Evolutionary conservation across 2,797 vertebrate species (phyloP).

Genomic region (Ctenosaura bakeri): DNA sequence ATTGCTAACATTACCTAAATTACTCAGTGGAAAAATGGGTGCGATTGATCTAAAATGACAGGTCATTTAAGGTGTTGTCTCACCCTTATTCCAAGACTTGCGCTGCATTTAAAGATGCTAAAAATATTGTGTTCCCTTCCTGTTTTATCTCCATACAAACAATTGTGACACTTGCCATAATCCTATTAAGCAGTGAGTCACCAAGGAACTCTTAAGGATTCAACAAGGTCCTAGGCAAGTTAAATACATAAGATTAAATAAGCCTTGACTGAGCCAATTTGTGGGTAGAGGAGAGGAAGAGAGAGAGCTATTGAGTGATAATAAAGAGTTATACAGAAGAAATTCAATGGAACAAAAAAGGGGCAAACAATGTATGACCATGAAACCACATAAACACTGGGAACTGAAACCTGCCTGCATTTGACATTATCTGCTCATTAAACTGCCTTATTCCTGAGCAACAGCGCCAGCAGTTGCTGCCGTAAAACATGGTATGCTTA

Average conservation of each 20-base stretch:
- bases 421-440: background rate
- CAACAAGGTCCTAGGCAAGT: background rate
- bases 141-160: background rate
- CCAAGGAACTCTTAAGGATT: background rate
- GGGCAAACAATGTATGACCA: background rate
- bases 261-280: background rate
- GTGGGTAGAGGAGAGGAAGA: background rate
- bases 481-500: background rate
- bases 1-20: background rate
- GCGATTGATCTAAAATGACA: accelerated
- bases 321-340: background rate
- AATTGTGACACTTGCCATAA: background rate
- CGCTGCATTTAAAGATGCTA: background rate
- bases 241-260: background rate
- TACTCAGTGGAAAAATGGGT: accelerated
- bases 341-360: background rate
- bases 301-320: background rate
- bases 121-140: background rate
- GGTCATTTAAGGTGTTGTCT: background rate
- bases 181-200: background rate
- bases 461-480: background rate
- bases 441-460: background rate
- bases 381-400: background rate
- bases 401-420: background rate
- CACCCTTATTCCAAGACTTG: background rate